phyloP scores from a whole-genome alignment of 2,888 invertebrate genomes.

The Ochropleura plecta region DNA sequence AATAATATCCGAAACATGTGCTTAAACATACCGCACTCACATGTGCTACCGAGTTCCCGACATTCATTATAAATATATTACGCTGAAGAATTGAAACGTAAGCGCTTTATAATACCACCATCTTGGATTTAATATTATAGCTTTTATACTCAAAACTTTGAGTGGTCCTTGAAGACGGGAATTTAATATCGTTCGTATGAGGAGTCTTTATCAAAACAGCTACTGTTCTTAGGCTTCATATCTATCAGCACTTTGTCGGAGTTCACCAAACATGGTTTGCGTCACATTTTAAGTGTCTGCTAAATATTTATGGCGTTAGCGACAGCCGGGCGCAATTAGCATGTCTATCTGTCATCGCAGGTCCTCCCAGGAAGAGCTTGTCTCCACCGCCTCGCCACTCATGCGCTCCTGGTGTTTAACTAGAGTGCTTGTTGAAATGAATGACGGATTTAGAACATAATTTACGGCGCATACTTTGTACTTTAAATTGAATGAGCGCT shows the following conservation, averaged over 20 bases:
- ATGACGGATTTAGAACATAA: constrained; percentile 60
- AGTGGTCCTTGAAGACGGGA: constrained; percentile 14
- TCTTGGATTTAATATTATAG: constrained; percentile 32
- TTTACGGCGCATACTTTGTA: constrained; percentile 59
- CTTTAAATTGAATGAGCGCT: constrained; percentile 55
- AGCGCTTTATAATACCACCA: constrained; percentile 41
- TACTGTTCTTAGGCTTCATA: constrained; percentile 21
- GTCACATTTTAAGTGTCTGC: constrained; percentile 63
- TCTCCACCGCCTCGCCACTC: constrained; percentile 51
- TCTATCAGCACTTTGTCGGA: constrained; percentile 45
- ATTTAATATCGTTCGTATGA: constrained; percentile 10
- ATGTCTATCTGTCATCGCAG: constrained; percentile 67
- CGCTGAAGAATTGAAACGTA: constrained; percentile 47
- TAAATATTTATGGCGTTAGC: constrained; percentile 68
- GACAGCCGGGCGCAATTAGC: constrained; percentile 70
- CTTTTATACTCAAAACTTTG: constrained; percentile 18
- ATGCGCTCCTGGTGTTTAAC: constrained; percentile 65
- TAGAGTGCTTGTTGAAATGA: constrained; percentile 61
- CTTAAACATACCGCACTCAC: constrained; percentile 48
- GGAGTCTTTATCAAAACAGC: constrained; percentile 29
- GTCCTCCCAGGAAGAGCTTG: constrained; percentile 60
- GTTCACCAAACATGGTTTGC: constrained; percentile 47
- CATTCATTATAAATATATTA: constrained; percentile 58
- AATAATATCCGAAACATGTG: constrained; percentile 58
- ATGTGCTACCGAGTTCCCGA: constrained; percentile 44